Conservation (phyloP, 2,113 vertebrate species). For the Myrmecobius fasciatus region DNA sequence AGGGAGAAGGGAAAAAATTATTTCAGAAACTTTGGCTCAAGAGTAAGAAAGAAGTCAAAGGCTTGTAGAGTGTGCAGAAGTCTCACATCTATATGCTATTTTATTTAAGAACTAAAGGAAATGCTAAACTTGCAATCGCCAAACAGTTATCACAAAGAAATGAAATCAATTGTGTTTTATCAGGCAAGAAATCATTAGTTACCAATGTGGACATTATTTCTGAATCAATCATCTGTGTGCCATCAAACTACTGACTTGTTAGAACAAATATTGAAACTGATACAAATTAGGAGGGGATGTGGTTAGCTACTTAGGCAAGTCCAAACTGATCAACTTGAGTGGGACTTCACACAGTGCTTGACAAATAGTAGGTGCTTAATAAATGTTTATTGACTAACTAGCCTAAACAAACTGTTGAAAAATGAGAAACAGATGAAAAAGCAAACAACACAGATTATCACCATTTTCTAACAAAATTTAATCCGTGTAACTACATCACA, state of each 20-base stretch:
- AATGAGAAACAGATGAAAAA: background rate
- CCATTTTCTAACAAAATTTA: background rate
- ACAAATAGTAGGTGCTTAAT: background rate
- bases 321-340: background rate
- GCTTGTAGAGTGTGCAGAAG: background rate
- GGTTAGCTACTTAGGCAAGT: background rate
- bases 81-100: background rate
- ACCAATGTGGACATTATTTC: background rate
- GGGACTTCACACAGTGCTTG: background rate
- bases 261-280: background rate
- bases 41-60: background rate
- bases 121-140: background rate
- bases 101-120: background rate
- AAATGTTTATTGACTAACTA: background rate
- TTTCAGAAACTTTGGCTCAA: background rate
- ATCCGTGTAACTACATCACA: background rate
- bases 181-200: background rate
- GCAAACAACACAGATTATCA: background rate
- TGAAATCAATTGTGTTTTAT: background rate
- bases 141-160: background rate
- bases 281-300: background rate
- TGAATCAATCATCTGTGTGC: background rate
- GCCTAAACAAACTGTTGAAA: background rate
- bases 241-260: too few species aligned
- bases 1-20: background rate